These are phyloP conservation scores for Agriotes lineatus DNA, from an alignment of 2,888 invertebrate species.

Conservation along the genomic window DNA sequence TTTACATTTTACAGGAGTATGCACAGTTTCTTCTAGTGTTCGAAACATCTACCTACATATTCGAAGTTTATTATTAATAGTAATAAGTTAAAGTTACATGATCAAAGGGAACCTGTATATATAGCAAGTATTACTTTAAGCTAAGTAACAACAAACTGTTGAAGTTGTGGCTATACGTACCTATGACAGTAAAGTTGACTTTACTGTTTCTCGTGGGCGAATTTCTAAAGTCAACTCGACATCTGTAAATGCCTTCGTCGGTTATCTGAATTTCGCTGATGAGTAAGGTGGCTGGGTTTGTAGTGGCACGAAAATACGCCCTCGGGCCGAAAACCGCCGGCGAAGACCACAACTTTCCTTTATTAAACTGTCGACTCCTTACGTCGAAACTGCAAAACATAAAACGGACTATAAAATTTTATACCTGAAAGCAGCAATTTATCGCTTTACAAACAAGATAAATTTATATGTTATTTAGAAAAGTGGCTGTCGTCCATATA, in stretches of 20 bases:
- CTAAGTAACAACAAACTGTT: no score
- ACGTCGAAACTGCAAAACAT: slow-evolving; percentile 71
- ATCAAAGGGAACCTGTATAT: no score
- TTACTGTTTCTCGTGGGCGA: slow-evolving; percentile 80
- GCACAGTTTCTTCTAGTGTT: no score
- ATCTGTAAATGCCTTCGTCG: slow-evolving; percentile 80
- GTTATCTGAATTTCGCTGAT: slow-evolving; percentile 71
- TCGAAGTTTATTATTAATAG: no score
- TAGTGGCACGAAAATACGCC: slow-evolving; percentile 70
- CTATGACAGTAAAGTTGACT: slow-evolving; percentile 81
- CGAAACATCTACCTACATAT: no score
- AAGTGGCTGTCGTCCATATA: slow-evolving; percentile 51
- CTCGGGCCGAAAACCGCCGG: slow-evolving; percentile 70
- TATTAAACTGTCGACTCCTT: slow-evolving; percentile 69
- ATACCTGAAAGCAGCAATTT: slow-evolving; percentile 28
- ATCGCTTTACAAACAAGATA: slow-evolving; percentile 31
- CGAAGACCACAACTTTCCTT: slow-evolving; percentile 72
- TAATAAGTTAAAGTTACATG: no score
- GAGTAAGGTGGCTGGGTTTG: slow-evolving; percentile 71
- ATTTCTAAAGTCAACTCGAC: slow-evolving; percentile 81
- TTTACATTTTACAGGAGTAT: no score
- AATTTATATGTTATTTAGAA: slow-evolving; percentile 42
- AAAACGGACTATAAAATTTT: slow-evolving; percentile 26
- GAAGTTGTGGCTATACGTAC: slow-evolving; percentile 74
- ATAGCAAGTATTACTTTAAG: no score